These are phyloP conservation scores for Sebastiscus tertius DNA, from an alignment of 2,797 vertebrate genomes.

Conservation along the genomic window DNA sequence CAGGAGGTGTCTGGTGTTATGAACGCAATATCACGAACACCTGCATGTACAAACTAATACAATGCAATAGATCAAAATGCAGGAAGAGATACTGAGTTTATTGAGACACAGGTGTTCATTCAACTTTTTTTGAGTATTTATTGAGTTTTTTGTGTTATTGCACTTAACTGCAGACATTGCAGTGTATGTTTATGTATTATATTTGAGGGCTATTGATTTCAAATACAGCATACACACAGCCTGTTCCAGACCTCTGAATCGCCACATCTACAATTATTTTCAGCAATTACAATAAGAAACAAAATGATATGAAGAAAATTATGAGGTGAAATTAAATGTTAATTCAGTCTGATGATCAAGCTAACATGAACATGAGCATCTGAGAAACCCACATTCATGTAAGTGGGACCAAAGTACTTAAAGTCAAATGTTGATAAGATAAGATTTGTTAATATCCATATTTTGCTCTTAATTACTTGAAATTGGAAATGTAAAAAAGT, in stretches of 20 bases:
- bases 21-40: not conserved
- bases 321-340: not conserved
- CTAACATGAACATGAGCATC: not conserved
- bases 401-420: not conserved
- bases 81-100: not conserved
- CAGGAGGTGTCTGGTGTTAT: not conserved
- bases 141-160: not conserved
- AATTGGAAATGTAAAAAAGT: not conserved
- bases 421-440: not conserved
- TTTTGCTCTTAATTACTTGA: not conserved
- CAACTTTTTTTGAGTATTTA: not conserved
- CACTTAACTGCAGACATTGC: not conserved
- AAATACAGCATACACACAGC: not conserved
- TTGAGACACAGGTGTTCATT: not conserved
- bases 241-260: not conserved
- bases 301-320: not conserved
- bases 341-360: not conserved
- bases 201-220: not conserved
- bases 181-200: not conserved
- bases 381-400: not conserved
- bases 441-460: not conserved
- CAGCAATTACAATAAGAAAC: not conserved
- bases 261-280: not conserved
- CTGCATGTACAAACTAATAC: not conserved
- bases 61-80: not conserved